Evolutionary conservation across 2,113 vertebrate species (phyloP).

Genomic region (Euleptes europaea): DNA sequence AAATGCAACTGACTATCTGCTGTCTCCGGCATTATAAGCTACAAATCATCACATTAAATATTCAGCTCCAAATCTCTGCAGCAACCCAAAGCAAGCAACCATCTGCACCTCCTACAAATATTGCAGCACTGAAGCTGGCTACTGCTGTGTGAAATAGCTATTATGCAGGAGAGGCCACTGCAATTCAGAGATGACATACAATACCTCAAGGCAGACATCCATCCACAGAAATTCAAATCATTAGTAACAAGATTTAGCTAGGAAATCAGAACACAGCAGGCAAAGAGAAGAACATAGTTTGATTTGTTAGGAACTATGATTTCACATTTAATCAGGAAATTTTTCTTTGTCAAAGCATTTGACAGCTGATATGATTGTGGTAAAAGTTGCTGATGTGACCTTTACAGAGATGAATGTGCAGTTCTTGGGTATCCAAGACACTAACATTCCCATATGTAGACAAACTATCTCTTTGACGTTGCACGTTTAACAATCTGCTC

Average conservation of each 20-base stretch:
- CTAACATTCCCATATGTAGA: slow-evolving; percentile 23
- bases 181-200: slow-evolving; percentile 85
- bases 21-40: slow-evolving; percentile 43
- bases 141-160: slow-evolving; percentile 84
- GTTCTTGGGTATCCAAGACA: not conserved
- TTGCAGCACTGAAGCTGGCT: slow-evolving; percentile 79
- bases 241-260: slow-evolving; percentile 70
- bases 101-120: slow-evolving; percentile 78
- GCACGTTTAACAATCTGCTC: not conserved
- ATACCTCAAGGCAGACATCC: slow-evolving; percentile 81
- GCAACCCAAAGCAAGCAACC: slow-evolving; percentile 65
- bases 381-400: slow-evolving; percentile 35
- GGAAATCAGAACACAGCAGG: slow-evolving; percentile 61
- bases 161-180: slow-evolving; percentile 85
- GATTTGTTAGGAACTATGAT: slow-evolving; percentile 52
- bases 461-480: not conserved
- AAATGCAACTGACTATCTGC: slow-evolving; percentile 44
- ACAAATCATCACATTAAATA: slow-evolving; percentile 41
- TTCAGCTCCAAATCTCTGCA: slow-evolving; percentile 60
- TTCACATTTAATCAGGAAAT: slow-evolving; percentile 39
- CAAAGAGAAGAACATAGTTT: slow-evolving; percentile 43
- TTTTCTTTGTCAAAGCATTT: slow-evolving; percentile 49
- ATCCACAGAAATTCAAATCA: slow-evolving; percentile 73
- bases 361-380: slow-evolving; percentile 27
- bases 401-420: slow-evolving; percentile 26